A percentile compares a stretch with the other conserved stretches of the same genome.
Conservation (phyloP, 2,797 vertebrate genomes). For the Notamacropus eugenii region DNA sequence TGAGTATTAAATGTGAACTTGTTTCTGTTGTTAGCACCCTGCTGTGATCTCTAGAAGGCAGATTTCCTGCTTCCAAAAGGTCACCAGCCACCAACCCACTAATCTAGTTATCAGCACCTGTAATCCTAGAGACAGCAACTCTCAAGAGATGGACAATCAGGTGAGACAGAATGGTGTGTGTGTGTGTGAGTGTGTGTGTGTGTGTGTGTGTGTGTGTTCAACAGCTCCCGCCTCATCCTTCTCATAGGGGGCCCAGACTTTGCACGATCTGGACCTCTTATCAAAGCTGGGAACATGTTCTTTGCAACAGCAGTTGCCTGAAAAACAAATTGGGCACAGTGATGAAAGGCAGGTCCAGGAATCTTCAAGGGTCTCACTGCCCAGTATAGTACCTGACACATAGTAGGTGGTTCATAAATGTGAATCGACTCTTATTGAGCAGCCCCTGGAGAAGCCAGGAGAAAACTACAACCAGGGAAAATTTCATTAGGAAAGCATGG, state of each 20-base stretch:
- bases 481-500: not conserved
- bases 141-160: not conserved
- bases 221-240: not conserved
- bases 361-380: not conserved
- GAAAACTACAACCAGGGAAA: not conserved
- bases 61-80: constrained; percentile 47
- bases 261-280: not conserved
- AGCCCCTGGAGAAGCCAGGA: not conserved
- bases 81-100: not conserved
- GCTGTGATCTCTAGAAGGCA: constrained; percentile 19
- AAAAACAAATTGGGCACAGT: not conserved
- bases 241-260: not conserved
- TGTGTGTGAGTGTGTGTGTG: no score
- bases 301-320: not conserved
- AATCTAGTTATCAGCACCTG: not conserved
- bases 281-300: not conserved
- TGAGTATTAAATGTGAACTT: not conserved
- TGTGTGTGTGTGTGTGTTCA: not conserved
- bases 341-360: not conserved
- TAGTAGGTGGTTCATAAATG: not conserved
- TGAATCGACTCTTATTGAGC: not conserved
- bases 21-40: not conserved
- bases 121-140: not conserved
- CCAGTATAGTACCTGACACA: not conserved
- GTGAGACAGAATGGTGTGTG: not conserved